phyloP scores from a whole-genome alignment of 2,888 invertebrate species.

The Iselma pallidipennis region DNA sequence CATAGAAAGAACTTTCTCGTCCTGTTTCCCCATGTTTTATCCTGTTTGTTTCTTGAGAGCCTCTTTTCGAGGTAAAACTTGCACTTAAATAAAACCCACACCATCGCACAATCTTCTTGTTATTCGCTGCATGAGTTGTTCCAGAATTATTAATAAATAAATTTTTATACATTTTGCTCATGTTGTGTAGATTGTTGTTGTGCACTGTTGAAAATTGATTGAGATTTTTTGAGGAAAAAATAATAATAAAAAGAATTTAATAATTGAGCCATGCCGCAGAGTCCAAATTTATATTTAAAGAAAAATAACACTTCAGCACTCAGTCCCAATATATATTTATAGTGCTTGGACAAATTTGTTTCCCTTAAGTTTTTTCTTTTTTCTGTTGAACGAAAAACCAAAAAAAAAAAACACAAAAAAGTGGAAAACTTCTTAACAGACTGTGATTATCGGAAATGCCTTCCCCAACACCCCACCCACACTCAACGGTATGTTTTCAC shows the following conservation, averaged over 20 bases:
- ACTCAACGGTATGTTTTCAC: slow-evolving; percentile 33
- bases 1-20: not conserved
- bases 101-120: slow-evolving; percentile 51
- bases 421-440: slow-evolving; percentile 52
- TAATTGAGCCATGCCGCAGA: slow-evolving; percentile 51
- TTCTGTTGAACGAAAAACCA: not conserved
- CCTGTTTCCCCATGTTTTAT: slow-evolving; percentile 16
- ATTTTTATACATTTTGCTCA: slow-evolving; percentile 55
- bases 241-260: too few species aligned
- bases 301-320: slow-evolving; percentile 41
- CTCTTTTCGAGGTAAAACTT: slow-evolving; percentile 31
- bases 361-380: slow-evolving; percentile 3
- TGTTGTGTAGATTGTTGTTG: slow-evolving; percentile 53
- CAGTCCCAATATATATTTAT: too few species aligned
- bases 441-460: slow-evolving; percentile 60
- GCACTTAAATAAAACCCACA: slow-evolving; percentile 41
- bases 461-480: slow-evolving; percentile 49
- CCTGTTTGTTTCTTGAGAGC: slow-evolving; percentile 21
- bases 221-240: not conserved
- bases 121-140: slow-evolving; percentile 52
- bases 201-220: slow-evolving; percentile 52
- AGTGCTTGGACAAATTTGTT: too few species aligned
- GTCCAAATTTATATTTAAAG: slow-evolving; percentile 38
- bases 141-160: slow-evolving; percentile 47
- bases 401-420: not conserved